Evolutionary conservation across 2,888 invertebrate species (phyloP).

Genomic region (Spodoptera exigua): DNA sequence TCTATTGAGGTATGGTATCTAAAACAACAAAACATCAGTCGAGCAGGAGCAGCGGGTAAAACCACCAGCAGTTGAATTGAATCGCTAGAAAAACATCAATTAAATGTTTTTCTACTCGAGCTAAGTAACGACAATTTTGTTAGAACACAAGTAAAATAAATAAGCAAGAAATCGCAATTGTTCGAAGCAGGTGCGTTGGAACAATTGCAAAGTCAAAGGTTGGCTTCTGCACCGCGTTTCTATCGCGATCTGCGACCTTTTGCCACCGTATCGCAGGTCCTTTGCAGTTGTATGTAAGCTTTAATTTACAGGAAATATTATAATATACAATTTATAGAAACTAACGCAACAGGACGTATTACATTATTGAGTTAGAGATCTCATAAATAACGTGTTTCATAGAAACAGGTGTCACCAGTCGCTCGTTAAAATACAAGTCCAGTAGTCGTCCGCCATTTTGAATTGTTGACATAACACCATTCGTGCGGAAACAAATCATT

Average conservation of each 20-base stretch:
- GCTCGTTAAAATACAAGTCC: slow-evolving; percentile 56
- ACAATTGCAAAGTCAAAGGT: slow-evolving; percentile 26
- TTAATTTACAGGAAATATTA: slow-evolving; percentile 30
- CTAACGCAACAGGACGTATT: slow-evolving; percentile 30
- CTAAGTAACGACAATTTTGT: too few relatives aligned
- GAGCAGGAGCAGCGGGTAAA: too few relatives aligned
- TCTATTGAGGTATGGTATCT: too few relatives aligned
- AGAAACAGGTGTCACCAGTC: slow-evolving; percentile 50
- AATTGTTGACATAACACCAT: slow-evolving; percentile 63
- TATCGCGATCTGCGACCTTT: slow-evolving; percentile 24
- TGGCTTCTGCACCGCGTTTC: slow-evolving; percentile 23
- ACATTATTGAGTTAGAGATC: slow-evolving; percentile 32
- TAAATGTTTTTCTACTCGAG: too few relatives aligned
- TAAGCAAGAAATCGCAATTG: slow-evolving; percentile 15
- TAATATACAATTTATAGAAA: slow-evolving; percentile 13
- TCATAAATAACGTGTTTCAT: slow-evolving; percentile 47
- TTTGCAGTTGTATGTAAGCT: slow-evolving; percentile 2
- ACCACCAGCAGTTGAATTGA: too few relatives aligned
- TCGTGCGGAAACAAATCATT: slow-evolving; percentile 61
- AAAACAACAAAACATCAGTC: too few relatives aligned
- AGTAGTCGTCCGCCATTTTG: slow-evolving; percentile 65
- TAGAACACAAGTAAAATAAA: slow-evolving; percentile 4
- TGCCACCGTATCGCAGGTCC: slow-evolving; percentile 12
- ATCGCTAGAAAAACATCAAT: too few relatives aligned
- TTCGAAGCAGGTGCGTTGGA: slow-evolving; percentile 2